Base-by-base conservation (phyloP, 2,888 invertebrate genomes). In the Hypercompe scribonia region DNA sequence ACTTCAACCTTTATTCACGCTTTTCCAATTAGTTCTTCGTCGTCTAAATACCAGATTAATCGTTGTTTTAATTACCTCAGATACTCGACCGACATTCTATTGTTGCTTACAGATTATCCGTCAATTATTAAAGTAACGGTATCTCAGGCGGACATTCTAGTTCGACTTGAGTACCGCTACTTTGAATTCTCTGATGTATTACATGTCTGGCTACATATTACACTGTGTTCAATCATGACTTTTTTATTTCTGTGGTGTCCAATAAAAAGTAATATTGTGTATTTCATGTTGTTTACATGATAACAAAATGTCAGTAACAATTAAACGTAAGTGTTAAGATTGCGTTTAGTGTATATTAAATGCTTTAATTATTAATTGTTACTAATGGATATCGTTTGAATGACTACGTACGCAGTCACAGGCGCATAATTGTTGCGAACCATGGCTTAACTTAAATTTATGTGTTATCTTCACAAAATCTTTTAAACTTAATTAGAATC, bases 81-180 rank as follows among this genome's bases (percentile, higher is more conserved):
- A 81, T 78, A 75, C 77, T 78, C 77, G 77, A 76, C 81, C 80
- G 79, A 80, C 82, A 85, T 79, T 82, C 81, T 85, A 86, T 89
- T 88, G 84, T 86, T 80, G 81, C 71, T 77, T 74, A 75, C 73
- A 83, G 84, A 86, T 89, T 83, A 88, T 87, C 88, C 84, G 90
- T 92, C 94, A 94, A 93, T 94, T 94, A 90, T 87, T 65, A 61
- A 68, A 39, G 72, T 94, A 95, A 94, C 95, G 94, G 95, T 91
- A 79, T 87, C 88, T 88, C 82, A 84, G 89, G 90, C 92, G 91
- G 92, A 91, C 89, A 91, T 92, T 93, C 94, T 92, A 91, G 94
- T 93, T 93, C 91, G 90, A 88, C 90, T 88, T 76, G 85, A 86
- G 89, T 91, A 93, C 94, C 94, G 94, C 90, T 94, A 85, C 86